Evolutionary conservation across 1,140 invertebrate genomes (phyloP), one percentile per base, ranked within the genome.

Genomic region (Micrasema minimum): DNA sequence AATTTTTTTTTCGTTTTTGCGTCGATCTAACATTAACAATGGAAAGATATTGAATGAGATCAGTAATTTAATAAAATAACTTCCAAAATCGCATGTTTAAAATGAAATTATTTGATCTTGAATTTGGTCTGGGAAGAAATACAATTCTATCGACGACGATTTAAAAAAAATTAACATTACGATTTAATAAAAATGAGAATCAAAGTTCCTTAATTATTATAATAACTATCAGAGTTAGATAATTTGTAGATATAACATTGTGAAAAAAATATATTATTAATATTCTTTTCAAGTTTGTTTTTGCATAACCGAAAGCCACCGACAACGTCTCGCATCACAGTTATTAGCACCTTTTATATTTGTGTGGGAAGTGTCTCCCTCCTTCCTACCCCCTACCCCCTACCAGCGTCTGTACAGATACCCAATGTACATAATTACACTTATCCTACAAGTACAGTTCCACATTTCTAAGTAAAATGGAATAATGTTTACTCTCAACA

Each of bases 261-360:
- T 57, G 53, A 57, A 38, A 57, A 57, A 57, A 57, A 57, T 57
- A 57, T 57, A 57, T 57, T 20, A n/a, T 50, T 50, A 18, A 20
- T 50, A 50, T 51, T 51, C 22, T 51, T 20, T 51, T 26, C 23
- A 12, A 53, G 23, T 53, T 31, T 22, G 46, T 48, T 48, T 48
- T 48, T 48, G 22, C 55, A 41, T 38, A 11, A 48, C 45, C 46
- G 9, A 64, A 26, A 65, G 46, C 43, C 62, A 65, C 20, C 62
- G 23, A 35, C 20, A 38, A 37, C 35, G 45, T 64, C 45, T 68
- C 41, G 51, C 59, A 73, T 73, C 72, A 73, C 72, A 73, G 72
- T 66, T 64, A 59, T 61, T 69, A 73, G 72, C 72, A 73, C 72
- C 72, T 48, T 69, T 67, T 72, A 53, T 48, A 59, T 68, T 43